Conservation (phyloP, 2,113 vertebrate species). For the Spizaetus ornatus region DNA sequence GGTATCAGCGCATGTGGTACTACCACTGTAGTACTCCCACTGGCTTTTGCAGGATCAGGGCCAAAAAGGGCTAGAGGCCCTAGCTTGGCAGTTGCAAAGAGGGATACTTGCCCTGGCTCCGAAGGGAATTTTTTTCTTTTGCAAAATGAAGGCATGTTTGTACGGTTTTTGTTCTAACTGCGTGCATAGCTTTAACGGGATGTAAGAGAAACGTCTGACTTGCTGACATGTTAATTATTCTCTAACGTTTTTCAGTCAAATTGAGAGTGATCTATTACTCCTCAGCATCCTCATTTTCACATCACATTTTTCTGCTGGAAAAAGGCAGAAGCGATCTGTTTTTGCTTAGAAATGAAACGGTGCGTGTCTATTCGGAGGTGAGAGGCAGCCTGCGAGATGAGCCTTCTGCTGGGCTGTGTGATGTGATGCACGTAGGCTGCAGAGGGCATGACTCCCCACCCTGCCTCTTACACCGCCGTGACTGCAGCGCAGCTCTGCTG, state of each 20-base stretch:
- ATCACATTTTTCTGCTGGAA: neutral
- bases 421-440: conserved; percentile 38
- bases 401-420: neutral
- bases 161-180: neutral
- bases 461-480: neutral
- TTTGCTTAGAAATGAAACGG: no score
- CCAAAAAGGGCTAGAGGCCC: no score
- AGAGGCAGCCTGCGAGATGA: neutral
- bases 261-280: neutral
- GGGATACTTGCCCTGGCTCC: neutral
- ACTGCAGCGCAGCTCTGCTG: neutral
- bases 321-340: neutral
- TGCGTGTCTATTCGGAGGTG: neutral
- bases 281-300: neutral
- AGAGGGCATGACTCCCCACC: neutral
- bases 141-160: neutral
- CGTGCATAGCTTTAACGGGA: neutral
- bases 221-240: neutral
- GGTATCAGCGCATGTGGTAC: neutral
- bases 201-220: neutral
- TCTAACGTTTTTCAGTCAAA: neutral
- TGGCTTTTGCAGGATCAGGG: neutral
- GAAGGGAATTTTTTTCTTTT: neutral
- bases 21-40: fast-evolving
- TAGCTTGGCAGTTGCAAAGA: neutral